Conservation (phyloP, 2,888 invertebrate species). For the Chorisops tibialis region DNA sequence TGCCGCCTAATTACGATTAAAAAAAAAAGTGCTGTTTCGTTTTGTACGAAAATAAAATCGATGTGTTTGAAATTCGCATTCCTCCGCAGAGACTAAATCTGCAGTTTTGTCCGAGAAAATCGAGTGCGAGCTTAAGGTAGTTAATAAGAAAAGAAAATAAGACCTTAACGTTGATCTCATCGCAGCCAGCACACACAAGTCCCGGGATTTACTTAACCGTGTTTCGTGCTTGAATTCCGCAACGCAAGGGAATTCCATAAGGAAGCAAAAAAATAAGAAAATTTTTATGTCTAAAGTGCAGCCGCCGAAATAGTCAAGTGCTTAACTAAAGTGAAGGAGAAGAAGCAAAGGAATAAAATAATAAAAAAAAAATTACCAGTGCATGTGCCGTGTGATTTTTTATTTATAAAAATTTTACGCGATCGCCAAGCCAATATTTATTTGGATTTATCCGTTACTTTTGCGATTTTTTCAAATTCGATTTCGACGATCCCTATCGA, state of each 20-base stretch:
- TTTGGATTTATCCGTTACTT: background rate
- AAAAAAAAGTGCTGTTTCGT: background rate
- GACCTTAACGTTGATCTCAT: background rate
- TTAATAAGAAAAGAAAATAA: no score
- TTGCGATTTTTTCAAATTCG: background rate
- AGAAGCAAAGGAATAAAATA: background rate
- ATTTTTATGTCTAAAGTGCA: background rate
- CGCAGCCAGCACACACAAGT: background rate
- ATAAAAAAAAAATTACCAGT: background rate
- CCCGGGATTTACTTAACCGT: background rate
- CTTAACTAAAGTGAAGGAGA: background rate
- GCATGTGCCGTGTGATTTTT: background rate
- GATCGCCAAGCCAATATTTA: background rate
- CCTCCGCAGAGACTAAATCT: no score
- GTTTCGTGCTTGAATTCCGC: slow-evolving; percentile 24
- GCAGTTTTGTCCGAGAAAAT: no score
- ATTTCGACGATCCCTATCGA: background rate
- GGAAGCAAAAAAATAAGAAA: slow-evolving; percentile 6
- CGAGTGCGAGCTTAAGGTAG: no score
- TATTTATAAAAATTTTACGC: background rate
- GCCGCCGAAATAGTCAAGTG: background rate
- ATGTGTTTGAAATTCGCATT: background rate
- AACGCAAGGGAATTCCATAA: slow-evolving; percentile 12
- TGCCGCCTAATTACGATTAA: no score
- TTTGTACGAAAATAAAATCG: background rate